Evolutionary conservation across 2,113 vertebrate genomes (phyloP).

Genomic region (Triplophysa dalaica): DNA sequence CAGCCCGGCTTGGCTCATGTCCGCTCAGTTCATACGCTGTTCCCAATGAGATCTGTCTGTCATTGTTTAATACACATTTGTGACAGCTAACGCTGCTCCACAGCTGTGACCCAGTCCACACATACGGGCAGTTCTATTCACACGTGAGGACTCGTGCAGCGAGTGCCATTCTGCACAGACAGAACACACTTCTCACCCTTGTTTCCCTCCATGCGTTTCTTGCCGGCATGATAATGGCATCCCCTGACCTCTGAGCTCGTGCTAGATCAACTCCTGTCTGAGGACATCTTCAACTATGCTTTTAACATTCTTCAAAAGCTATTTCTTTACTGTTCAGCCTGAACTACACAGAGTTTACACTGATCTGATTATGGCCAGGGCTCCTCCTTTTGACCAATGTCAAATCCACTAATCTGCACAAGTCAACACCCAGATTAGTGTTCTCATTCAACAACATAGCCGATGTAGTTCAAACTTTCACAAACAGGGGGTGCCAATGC

Average conservation of each 20-base stretch:
- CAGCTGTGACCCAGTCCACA: constrained; percentile 27
- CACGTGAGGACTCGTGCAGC: constrained; percentile 22
- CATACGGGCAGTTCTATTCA: constrained; percentile 34
- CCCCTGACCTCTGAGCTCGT: constrained; percentile 36
- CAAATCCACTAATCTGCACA: constrained; percentile 52
- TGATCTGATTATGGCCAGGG: constrained; percentile 53
- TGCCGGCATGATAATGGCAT: constrained; percentile 20
- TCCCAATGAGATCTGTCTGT: constrained; percentile 5
- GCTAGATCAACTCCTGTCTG: background rate
- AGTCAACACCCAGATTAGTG: constrained; percentile 37
- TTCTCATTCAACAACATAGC: constrained; percentile 12
- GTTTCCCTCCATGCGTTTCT: constrained; percentile 19
- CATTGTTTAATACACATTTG: constrained; percentile 44
- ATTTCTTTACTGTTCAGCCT: constrained; percentile 30
- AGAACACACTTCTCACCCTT: constrained; percentile 39
- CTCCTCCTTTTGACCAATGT: constrained; percentile 43
- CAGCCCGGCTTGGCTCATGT: constrained; percentile 19
- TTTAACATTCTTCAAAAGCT: constrained; percentile 9
- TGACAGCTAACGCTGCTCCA: constrained; percentile 40
- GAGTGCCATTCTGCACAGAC: constrained; percentile 35
- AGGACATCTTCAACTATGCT: constrained; percentile 26
- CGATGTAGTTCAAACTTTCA: constrained; percentile 17
- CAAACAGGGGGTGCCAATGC: constrained; percentile 46
- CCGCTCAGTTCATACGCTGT: background rate
- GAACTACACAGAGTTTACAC: constrained; percentile 29